Evolutionary conservation across 2,888 invertebrate species (phyloP), one percentile per base, ranked within the genome.

Genomic region (Omphaloscelis lunosa): DNA sequence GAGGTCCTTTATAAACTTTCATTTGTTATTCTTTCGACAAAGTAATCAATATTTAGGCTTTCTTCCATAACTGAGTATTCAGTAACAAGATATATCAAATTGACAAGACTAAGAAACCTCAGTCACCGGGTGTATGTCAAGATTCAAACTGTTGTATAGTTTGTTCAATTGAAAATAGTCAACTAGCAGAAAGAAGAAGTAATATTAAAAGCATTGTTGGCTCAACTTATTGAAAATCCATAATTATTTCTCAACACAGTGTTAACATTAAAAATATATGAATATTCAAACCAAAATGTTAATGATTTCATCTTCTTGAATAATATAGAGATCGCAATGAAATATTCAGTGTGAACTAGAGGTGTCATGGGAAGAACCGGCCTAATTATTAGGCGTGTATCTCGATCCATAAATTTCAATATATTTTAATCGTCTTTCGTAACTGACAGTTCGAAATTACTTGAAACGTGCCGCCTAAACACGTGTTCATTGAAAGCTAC

Each of bases 321-420:
- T 95, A 95, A 94, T 93, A 94, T 94, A 84, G 85, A 93, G 94
- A 94, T 92, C 92, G 84, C 85, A 88, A 93, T 96, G 94, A 93
- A 94, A 95, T 94, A 96, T 95, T 94, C 96, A 95, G 95, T 95
- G 95, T 91, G 93, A 95, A 89, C 90, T 92, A 84, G 89, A 90
- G 85, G 86, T 83, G 72, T 85, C 75, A 86, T 91, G 86, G 87
- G 89, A 92, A 82, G 79, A 80, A 82, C 74, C 65, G 69, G 78
- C 71, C 79, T 85, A 84, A 90, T 90, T 86, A 91, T 88, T 89
- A 89, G 85, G 77, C 84, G 86, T 86, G 88, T 88, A 94, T 93
- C 91, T 93, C 91, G 92, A 91, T 93, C 93, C 94, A 95, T 95
- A 94, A 91, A 93, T 93, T 92, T 91, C 58, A 91, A 92, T 92